Conservation (phyloP, 2,888 invertebrate genomes). For the Tupiocoris notatus region DNA sequence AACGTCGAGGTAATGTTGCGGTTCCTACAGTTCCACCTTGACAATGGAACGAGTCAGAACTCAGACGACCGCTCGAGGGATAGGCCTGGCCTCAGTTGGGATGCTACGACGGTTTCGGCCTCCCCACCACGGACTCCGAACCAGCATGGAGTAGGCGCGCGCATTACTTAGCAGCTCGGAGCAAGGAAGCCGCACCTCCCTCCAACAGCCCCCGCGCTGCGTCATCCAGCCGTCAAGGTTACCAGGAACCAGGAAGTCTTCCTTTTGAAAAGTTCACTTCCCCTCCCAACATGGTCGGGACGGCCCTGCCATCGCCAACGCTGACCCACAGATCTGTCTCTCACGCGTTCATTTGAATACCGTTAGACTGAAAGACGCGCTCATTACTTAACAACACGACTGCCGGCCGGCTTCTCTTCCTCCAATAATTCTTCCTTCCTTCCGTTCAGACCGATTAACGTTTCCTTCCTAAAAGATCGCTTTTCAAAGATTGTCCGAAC, state of each 20-base stretch:
- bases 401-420: background rate
- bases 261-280: slow-evolving; percentile 33
- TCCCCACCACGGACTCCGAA: no score
- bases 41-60: no score
- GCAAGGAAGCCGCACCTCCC: no score
- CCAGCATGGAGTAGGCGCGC: no score
- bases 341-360: background rate
- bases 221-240: slow-evolving; percentile 23
- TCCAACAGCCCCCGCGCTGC: background rate
- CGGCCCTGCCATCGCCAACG: background rate
- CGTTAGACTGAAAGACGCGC: background rate
- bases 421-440: background rate
- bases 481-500: no score
- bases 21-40: no score
- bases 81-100: no score
- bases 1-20: no score
- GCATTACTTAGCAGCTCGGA: no score
- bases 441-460: background rate
- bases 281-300: background rate
- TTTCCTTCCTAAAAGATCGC: no score
- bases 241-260: slow-evolving; percentile 40
- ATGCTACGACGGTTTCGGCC: no score
- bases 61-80: no score
- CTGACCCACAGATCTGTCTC: background rate
- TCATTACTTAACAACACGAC: background rate